A percentile compares a stretch with the other conserved stretches of the same genome.
Conservation (phyloP, 1,140 invertebrate genomes). For the Hyphantria cunea region DNA sequence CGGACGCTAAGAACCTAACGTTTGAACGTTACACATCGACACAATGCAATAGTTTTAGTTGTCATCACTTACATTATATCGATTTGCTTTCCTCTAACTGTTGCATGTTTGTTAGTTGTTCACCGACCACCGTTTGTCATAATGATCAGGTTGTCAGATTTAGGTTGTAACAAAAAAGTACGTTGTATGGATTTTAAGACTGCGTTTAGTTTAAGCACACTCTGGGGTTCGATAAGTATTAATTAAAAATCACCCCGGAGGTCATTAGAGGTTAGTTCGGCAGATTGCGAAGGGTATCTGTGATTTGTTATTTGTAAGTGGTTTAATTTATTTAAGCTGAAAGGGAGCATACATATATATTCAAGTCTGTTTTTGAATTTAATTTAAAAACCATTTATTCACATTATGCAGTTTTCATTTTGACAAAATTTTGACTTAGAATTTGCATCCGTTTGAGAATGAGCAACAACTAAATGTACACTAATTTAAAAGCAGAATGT, state of each 20-base stretch:
- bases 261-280: conserved; percentile 41
- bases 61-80: conserved; percentile 37
- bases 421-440: too few relatives aligned
- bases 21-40: conserved; percentile 31
- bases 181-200: conserved; percentile 70
- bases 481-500: too few relatives aligned
- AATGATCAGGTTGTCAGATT: conserved; percentile 45
- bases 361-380: background rate
- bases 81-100: conserved; percentile 53
- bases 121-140: conserved; percentile 28
- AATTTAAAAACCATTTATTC: too few relatives aligned
- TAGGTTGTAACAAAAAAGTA: conserved; percentile 58
- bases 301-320: conserved; percentile 74
- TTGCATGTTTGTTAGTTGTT: conserved; percentile 55
- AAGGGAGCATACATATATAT: background rate
- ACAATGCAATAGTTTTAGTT: conserved; percentile 50
- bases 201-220: conserved; percentile 67
- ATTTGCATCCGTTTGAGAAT: too few relatives aligned
- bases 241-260: conserved; percentile 26
- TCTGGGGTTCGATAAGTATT: conserved; percentile 32
- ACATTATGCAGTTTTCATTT: too few relatives aligned
- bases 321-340: conserved; percentile 64
- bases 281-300: conserved; percentile 72
- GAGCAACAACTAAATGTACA: too few relatives aligned
- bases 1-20: conserved; percentile 30